Base-by-base conservation (phyloP, 2,888 invertebrate genomes). In the Matsumyia berberina region DNA sequence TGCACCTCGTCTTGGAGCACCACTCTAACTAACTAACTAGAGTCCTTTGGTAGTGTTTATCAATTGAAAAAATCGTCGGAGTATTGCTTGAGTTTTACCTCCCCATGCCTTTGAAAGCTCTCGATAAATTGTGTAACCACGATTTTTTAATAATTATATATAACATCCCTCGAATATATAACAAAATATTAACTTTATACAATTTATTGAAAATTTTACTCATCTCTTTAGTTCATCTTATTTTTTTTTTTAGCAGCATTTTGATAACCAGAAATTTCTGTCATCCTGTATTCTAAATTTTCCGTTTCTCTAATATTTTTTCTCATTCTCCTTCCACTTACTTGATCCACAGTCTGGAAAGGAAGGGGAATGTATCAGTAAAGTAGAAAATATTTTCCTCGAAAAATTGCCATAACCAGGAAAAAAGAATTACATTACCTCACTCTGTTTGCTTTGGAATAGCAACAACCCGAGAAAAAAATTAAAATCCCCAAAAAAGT, bases 341-440 rank as follows among this genome's bases (percentile, higher is more conserved):
- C 12, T 31, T 33, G 5, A 35, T 5, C 11, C 17, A 73, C 5
- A 55, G n/a, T 12, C 24, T 24, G 24, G 24, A 24, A 24, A 24
- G 24, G n/a, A 29, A 33, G 46, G 15, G 17, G 42, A 6, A 15
- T 15, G 24, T 24, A 35, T n/a, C 35, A 7, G 11, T 11, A 5
- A 73, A 53, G 44, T 17, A 46, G 46, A 66, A 74, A 57, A 64
- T 8, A 74, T 74, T 55, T 74, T 64, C 29, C 44, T 46, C 33
- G 15, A 37, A 66, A 74, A 57, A 57, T 46, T 55, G 37, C 74
- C 55, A 31, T 46, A 57, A 66, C 64, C 64, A 66, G 37, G 44
- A 57, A 66, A 24, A 57, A 46, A 31, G 44, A 55, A 66, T 35
- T 42, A 66, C 55, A 55, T 49, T 55, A 64, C 57, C 57, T 64